These are phyloP conservation scores for Australoheros scitulus DNA, from an alignment of 2,113 vertebrate species.

Conservation along the genomic window DNA sequence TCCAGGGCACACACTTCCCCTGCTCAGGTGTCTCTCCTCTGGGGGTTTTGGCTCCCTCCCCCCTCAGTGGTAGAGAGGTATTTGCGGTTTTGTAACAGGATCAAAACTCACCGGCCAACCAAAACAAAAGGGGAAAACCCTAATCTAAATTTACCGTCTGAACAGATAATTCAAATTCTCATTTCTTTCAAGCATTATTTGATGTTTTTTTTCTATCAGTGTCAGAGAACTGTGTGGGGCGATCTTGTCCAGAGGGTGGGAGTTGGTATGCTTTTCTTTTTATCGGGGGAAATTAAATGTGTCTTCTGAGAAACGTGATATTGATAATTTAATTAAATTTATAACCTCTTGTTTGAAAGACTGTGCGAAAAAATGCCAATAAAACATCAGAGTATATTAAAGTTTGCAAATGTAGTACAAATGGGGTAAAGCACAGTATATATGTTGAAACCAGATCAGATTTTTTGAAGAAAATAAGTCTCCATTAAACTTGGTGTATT, in stretches of 20 bases:
- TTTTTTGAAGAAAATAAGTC: neutral
- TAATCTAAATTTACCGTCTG: conserved; percentile 70
- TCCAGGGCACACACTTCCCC: conserved; percentile 45
- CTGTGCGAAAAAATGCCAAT: neutral
- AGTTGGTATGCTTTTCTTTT: conserved; percentile 38
- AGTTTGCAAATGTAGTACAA: conserved; percentile 14
- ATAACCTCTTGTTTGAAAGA: conserved; percentile 1
- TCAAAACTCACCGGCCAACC: conserved; percentile 44
- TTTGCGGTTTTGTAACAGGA: conserved; percentile 64
- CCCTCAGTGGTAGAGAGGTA: conserved; percentile 24
- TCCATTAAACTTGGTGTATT: neutral
- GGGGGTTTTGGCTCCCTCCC: conserved; percentile 14
- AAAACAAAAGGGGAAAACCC: conserved; percentile 58
- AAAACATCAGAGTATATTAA: conserved; percentile 35
- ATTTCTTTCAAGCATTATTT: conserved; percentile 42
- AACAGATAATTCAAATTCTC: conserved; percentile 61
- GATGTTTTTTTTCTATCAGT: conserved; percentile 32
- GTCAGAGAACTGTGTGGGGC: conserved; percentile 20
- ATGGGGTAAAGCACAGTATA: neutral
- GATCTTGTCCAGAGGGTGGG: neutral
- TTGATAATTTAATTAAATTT: conserved; percentile 27
- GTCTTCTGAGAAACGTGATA: conserved; percentile 31
- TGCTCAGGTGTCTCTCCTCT: conserved; percentile 69
- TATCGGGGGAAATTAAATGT: neutral
- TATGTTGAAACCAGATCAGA: neutral